A percentile compares a stretch with the other conserved stretches of the same genome.
phyloP scores from a whole-genome alignment of 2,797 vertebrate genomes.

The Crossoptilon crossoptilon region DNA sequence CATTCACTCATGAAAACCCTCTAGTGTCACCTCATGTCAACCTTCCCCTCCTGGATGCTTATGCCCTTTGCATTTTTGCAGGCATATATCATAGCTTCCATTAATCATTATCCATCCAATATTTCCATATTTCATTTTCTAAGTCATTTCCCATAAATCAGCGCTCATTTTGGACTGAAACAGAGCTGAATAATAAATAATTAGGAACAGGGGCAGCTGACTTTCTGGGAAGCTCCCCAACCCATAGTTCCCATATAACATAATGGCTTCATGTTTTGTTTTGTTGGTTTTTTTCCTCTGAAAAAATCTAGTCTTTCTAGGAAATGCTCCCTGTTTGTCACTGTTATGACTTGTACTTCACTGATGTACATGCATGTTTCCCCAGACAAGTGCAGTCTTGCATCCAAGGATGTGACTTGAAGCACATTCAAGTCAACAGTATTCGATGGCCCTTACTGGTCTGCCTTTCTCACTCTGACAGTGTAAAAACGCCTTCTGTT shows the following conservation, averaged over 20 bases:
- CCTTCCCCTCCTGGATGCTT: conserved; percentile 10
- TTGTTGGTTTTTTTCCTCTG: conserved; percentile 8
- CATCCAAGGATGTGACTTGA: conserved; percentile 47
- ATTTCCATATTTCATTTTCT: conserved; percentile 61
- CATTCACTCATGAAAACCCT: background rate
- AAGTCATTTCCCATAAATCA: conserved; percentile 63
- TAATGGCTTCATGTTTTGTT: conserved; percentile 41
- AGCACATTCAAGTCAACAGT: conserved; percentile 9
- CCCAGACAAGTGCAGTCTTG: conserved; percentile 45
- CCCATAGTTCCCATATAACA: conserved; percentile 70
- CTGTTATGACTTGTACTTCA: background rate
- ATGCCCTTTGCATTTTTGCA: conserved; percentile 56
- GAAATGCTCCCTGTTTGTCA: conserved; percentile 26
- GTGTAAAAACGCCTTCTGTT: too few species aligned
- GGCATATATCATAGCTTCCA: conserved; percentile 24
- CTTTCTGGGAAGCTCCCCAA: conserved; percentile 69
- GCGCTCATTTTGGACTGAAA: conserved; percentile 60
- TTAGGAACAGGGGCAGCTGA: conserved; percentile 71
- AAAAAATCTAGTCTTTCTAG: conserved; percentile 56
- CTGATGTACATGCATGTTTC: background rate
- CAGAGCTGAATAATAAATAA: conserved; percentile 68
- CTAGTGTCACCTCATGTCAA: background rate
- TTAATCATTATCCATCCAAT: conserved; percentile 50
- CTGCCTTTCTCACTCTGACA: background rate
- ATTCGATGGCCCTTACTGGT: background rate